phyloP scores from a whole-genome alignment of 2,888 invertebrate species.

The Drosophila affinis region DNA sequence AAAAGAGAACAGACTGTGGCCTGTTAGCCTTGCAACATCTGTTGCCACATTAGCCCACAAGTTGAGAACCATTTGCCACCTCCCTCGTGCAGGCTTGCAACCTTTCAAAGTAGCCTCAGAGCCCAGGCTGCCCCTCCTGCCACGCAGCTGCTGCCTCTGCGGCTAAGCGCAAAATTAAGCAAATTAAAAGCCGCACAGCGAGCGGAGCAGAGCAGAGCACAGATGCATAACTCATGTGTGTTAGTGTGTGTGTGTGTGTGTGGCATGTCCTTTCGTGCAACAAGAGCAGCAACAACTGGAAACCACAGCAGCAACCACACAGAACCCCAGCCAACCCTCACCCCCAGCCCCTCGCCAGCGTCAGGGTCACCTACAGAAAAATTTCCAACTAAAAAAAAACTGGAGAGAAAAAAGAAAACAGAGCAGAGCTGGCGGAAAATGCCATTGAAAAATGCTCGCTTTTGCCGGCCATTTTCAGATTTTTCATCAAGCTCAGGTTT shows the following conservation, averaged over 20 bases:
- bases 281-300: slow-evolving; percentile 32
- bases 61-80: slow-evolving; percentile 4
- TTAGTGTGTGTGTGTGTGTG: slow-evolving; percentile 20
- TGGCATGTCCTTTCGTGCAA: slow-evolving; percentile 26
- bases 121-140: not conserved
- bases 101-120: not conserved
- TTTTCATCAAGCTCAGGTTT: slow-evolving; percentile 61
- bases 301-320: slow-evolving; percentile 49
- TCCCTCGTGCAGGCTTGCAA: not conserved
- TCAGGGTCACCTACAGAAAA: slow-evolving; percentile 68
- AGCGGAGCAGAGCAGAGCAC: slow-evolving; percentile 44
- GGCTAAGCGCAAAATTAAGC: slow-evolving; percentile 79
- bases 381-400: slow-evolving; percentile 28
- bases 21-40: slow-evolving; percentile 53
- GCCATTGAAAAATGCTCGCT: slow-evolving; percentile 71
- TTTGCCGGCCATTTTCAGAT: slow-evolving; percentile 69
- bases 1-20: slow-evolving; percentile 25
- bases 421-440: slow-evolving; percentile 37
- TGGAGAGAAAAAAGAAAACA: slow-evolving; percentile 14
- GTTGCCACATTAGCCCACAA: slow-evolving; percentile 72
- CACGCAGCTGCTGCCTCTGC: slow-evolving; percentile 35
- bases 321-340: not conserved
- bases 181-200: slow-evolving; percentile 75
- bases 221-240: slow-evolving; percentile 70
- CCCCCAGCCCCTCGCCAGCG: slow-evolving; percentile 36